These are phyloP conservation scores for Drosophila nr. fundita DNA, from an alignment of 2,888 invertebrate genomes.

Conservation along the genomic window DNA sequence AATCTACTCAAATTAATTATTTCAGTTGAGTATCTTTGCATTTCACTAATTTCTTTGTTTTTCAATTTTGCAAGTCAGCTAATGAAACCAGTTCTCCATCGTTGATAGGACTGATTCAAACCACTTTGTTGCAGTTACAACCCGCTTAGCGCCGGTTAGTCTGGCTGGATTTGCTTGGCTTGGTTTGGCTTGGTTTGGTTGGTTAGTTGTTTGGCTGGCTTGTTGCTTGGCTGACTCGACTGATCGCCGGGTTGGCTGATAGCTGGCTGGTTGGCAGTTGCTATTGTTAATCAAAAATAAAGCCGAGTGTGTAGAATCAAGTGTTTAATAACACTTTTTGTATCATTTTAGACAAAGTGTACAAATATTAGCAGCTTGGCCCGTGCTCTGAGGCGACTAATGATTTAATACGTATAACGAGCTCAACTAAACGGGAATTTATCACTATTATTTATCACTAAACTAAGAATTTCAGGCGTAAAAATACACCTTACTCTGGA, in stretches of 20 bases:
- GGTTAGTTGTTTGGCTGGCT: conserved; percentile 6
- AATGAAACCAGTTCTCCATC: conserved; percentile 39
- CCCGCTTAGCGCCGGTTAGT: conserved; percentile 66
- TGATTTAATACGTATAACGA: not conserved
- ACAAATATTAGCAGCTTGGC: not conserved
- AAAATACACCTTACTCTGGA: not conserved
- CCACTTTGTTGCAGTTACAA: conserved; percentile 70
- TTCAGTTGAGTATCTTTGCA: not conserved
- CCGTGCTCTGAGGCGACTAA: conserved; percentile 2
- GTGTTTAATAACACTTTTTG: conserved; percentile 59
- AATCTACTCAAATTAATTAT: conserved; percentile 15
- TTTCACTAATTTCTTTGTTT: not conserved
- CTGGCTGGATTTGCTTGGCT: conserved; percentile 36
- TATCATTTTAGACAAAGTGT: conserved; percentile 15
- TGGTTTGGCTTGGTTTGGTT: conserved; percentile 3
- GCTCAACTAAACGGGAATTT: not conserved
- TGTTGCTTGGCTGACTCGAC: conserved; percentile 10
- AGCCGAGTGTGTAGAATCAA: conserved; percentile 39
- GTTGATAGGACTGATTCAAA: conserved; percentile 49
- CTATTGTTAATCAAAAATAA: conserved; percentile 9
- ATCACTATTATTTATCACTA: not conserved
- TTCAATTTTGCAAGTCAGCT: conserved; percentile 24
- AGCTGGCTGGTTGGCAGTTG: conserved; percentile 3
- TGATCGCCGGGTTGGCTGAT: conserved; percentile 26
- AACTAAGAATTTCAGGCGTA: not conserved